Percentiles rank a stretch among this genome's conserved stretches.
These are phyloP conservation scores for Eupelmus urozonus DNA, from an alignment of 2,888 invertebrate genomes.

Conservation along the genomic window DNA sequence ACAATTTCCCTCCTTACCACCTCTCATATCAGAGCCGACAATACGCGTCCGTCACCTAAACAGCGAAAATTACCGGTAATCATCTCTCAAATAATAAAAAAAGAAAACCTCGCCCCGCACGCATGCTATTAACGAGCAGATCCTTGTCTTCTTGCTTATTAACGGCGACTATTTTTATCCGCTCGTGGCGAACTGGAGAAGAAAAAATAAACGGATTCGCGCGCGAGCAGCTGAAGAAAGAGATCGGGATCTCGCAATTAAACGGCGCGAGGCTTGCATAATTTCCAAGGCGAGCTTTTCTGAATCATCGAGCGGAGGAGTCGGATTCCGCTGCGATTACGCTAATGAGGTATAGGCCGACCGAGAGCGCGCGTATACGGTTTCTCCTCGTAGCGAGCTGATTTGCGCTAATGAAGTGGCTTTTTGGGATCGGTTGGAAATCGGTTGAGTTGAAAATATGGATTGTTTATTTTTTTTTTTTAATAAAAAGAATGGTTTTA, in stretches of 20 bases:
- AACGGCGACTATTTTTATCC: background rate
- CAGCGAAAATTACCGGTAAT: background rate
- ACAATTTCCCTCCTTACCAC: too few species aligned
- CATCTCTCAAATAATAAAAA: background rate
- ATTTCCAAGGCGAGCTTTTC: slow-evolving; percentile 25
- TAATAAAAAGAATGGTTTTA: too few species aligned
- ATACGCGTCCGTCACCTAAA: background rate
- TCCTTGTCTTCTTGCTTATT: background rate
- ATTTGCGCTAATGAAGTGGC: too few species aligned
- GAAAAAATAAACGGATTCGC: background rate
- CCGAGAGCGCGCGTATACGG: too few species aligned
- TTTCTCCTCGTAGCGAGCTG: too few species aligned
- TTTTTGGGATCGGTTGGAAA: too few species aligned
- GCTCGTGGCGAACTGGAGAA: background rate
- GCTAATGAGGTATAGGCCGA: background rate
- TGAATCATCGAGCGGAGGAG: slow-evolving; percentile 4
- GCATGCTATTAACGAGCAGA: too few species aligned
- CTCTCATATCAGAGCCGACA: too few species aligned
- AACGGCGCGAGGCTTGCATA: background rate
- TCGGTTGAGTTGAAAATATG: too few species aligned
- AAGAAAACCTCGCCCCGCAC: too few species aligned
- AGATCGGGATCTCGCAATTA: slow-evolving; percentile 20
- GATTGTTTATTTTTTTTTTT: too few species aligned
- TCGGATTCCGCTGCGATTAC: too few species aligned
- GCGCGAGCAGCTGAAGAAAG: background rate